phyloP scores from a whole-genome alignment of 2,113 vertebrate genomes.

The Platichthys flesus region DNA sequence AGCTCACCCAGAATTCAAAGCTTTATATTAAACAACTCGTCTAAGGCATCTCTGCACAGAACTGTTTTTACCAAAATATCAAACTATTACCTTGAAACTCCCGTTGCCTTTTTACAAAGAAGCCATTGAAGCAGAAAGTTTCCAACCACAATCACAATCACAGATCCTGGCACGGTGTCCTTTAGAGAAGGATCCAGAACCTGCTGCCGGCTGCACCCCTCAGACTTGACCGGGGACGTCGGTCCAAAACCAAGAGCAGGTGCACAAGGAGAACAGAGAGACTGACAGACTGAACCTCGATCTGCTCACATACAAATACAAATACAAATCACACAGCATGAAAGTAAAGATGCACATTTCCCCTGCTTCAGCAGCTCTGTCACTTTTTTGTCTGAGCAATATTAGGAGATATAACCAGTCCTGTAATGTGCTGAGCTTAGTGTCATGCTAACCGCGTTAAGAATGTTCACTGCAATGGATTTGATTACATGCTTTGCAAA shows the following conservation, averaged over 20 bases:
- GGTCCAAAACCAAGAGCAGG: constrained; percentile 2
- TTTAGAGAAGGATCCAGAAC: no score
- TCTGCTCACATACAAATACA: constrained; percentile 1
- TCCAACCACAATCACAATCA: no score
- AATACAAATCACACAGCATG: constrained; percentile 10
- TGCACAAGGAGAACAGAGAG: constrained; percentile 20
- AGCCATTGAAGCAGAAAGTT: no score
- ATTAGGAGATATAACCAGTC: background rate
- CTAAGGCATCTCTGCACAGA: no score
- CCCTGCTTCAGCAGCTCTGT: background rate
- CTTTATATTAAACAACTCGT: no score
- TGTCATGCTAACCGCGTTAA: constrained; percentile 22
- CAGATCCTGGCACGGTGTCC: no score
- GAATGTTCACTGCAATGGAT: constrained; percentile 32
- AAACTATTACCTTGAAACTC: no score
- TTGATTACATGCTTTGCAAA: constrained; percentile 62
- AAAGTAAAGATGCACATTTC: background rate
- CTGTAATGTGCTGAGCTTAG: background rate
- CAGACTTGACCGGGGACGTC: no score
- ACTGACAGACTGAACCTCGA: background rate
- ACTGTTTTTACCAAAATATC: no score
- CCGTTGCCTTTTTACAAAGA: no score
- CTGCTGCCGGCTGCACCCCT: no score
- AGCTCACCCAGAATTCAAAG: no score
- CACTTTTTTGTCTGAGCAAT: background rate